These are phyloP conservation scores for Lagenorhynchus albirostris DNA, from an alignment of 2,113 vertebrate species.

Conservation along the genomic window DNA sequence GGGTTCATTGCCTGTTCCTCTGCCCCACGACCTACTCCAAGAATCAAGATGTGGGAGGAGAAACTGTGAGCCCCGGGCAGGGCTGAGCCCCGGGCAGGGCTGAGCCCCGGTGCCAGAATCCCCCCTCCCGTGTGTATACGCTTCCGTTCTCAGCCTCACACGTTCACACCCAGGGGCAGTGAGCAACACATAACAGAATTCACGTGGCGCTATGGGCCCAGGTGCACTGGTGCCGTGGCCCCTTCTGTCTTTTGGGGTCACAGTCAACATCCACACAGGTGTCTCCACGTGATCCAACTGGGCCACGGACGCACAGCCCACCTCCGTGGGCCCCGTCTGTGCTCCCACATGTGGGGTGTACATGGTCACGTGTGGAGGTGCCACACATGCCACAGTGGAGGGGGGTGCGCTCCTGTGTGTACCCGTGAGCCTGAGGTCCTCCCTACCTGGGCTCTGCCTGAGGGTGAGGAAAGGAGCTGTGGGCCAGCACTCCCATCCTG, in stretches of 20 bases:
- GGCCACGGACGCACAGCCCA: background rate
- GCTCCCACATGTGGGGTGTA: background rate
- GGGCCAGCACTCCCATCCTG: background rate
- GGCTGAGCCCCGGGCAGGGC: background rate
- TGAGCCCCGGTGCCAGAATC: background rate
- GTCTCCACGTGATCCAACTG: background rate
- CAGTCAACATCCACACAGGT: background rate
- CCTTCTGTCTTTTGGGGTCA: background rate
- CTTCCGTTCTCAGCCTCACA: background rate
- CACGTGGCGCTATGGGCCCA: accelerated
- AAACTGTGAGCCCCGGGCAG: background rate
- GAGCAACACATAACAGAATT: background rate
- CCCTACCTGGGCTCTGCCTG: background rate
- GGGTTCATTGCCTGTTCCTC: background rate
- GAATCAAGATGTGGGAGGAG: background rate
- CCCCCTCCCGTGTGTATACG: accelerated
- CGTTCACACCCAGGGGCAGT: background rate
- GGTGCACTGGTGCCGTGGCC: background rate
- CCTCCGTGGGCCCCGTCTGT: background rate
- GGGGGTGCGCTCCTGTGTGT: background rate
- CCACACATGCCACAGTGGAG: background rate
- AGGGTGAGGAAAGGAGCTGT: background rate
- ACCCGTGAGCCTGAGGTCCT: background rate
- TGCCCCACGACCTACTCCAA: background rate
- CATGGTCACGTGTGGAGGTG: background rate